phyloP scores from a whole-genome alignment of 1,140 invertebrate species.

The Macrobrachium rosenbergii region DNA sequence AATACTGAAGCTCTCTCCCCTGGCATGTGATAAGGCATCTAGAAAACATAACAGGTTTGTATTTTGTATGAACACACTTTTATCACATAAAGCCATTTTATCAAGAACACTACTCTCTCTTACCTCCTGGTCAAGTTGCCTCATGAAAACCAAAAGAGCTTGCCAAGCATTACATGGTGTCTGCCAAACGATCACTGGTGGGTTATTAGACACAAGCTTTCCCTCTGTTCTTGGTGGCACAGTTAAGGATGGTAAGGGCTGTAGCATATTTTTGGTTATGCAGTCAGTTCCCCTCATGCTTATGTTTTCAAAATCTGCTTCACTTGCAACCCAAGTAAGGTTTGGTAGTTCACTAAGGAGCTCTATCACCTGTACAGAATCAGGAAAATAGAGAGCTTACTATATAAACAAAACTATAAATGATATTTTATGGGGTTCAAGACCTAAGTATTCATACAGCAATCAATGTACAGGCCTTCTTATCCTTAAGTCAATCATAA shows the following conservation, averaged over 20 bases:
- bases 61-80: neutral
- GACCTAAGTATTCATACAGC: neutral
- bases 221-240: slow-evolving; percentile 50
- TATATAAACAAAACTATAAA: too few species aligned
- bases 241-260: slow-evolving; percentile 40
- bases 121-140: slow-evolving; percentile 51
- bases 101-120: neutral
- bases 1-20: too few species aligned
- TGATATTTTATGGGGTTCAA: neutral
- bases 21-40: too few species aligned
- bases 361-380: slow-evolving; percentile 52
- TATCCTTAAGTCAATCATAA: too few species aligned
- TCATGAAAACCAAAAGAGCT: slow-evolving; percentile 40
- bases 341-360: slow-evolving; percentile 57
- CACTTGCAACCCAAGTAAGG: slow-evolving; percentile 47
- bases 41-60: neutral
- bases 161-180: slow-evolving; percentile 58
- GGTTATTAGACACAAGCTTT: slow-evolving; percentile 2
- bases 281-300: slow-evolving; percentile 45
- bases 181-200: slow-evolving; percentile 45
- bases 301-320: slow-evolving; percentile 16
- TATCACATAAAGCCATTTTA: neutral
- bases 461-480: too few species aligned
- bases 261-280: slow-evolving; percentile 31
- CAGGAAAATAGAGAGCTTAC: neutral